Conservation (phyloP, 2,888 invertebrate genomes). For the Trissolcus brochymenae region DNA sequence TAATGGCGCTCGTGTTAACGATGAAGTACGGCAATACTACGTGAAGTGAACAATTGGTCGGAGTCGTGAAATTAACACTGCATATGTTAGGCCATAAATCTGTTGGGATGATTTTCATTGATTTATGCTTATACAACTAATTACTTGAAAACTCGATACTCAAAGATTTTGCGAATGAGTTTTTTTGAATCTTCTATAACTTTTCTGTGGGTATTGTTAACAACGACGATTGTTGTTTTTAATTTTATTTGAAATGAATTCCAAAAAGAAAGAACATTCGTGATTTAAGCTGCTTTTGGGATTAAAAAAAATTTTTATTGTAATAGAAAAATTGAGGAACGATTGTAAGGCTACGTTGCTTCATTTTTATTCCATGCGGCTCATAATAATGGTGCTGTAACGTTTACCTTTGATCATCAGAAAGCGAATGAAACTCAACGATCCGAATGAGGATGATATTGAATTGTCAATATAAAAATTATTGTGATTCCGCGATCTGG, state of each 20-base stretch:
- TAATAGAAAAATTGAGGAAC: conserved; percentile 37
- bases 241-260: not conserved
- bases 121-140: conserved; percentile 4
- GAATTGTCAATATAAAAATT: conserved; percentile 53
- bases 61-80: conserved; percentile 33
- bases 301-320: conserved; percentile 7
- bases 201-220: conserved; percentile 25
- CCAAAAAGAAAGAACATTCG: conserved; percentile 2
- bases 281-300: not conserved
- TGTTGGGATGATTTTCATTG: conserved; percentile 23
- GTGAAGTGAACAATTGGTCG: conserved; percentile 18
- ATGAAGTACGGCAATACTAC: conserved; percentile 24
- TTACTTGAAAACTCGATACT: too few species aligned
- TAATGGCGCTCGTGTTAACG: conserved; percentile 22
- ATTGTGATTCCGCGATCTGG: conserved; percentile 47
- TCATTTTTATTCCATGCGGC: conserved; percentile 50
- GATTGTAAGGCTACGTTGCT: conserved; percentile 12
- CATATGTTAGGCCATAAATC: conserved; percentile 45
- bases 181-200: too few species aligned
- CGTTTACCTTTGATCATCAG: conserved; percentile 55
- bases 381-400: conserved; percentile 53
- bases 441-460: conserved; percentile 57
- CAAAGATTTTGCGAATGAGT: too few species aligned
- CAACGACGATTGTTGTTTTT: not conserved
- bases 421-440: conserved; percentile 57